Evolutionary conservation across 2,797 vertebrate species (phyloP), one percentile per base, ranked within the genome.

Genomic region (Esox masquinongy): DNA sequence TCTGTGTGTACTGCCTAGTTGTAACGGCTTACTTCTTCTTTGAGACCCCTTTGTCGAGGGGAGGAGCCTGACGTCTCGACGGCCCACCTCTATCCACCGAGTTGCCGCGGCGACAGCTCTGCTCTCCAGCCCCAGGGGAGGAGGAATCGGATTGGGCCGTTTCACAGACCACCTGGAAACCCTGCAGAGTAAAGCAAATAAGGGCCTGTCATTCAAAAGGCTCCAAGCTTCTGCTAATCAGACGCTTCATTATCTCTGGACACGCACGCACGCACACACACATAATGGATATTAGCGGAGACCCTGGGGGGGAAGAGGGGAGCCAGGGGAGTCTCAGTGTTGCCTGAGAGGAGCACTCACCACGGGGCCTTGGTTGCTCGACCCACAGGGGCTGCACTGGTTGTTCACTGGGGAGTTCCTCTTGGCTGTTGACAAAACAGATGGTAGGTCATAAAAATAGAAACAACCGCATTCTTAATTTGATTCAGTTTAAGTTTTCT

Each of bases 111-210:
- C 95, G 95, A 92, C 96, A 98, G 78, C 96, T 95, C 82, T 95
- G 95, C 89, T 95, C 93, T 72, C 94, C 92, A 16, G 94, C 86
- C 2, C 94, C 90, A 14, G 94, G 90, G 83, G 96, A 95, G 79
- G 95, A 88, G 77, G 95, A 94, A 83, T 96, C 97, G 0, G 95
- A 90, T 81, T 94, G 95, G 36, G 88, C 6, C 29, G 96, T 93
- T 88, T 99, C 97, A 82, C 96, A 97, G 56, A 98, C 96, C 88
- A 97, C 96, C 91, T 98, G 97, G 78, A 96, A 95, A 70, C 94
- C 95, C 96, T 97, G 86, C 26, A 63, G 31, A 43, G 43, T 4
- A 39, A 56, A 61, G 31, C 8, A 63, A 5, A 39, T n/a, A n/a
- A 39, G 12, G 17, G 26, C 15, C 17, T 26, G 70, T 50, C 70